Evolutionary conservation across 2,888 invertebrate genomes (phyloP).

Genomic region (Smittia sp.): DNA sequence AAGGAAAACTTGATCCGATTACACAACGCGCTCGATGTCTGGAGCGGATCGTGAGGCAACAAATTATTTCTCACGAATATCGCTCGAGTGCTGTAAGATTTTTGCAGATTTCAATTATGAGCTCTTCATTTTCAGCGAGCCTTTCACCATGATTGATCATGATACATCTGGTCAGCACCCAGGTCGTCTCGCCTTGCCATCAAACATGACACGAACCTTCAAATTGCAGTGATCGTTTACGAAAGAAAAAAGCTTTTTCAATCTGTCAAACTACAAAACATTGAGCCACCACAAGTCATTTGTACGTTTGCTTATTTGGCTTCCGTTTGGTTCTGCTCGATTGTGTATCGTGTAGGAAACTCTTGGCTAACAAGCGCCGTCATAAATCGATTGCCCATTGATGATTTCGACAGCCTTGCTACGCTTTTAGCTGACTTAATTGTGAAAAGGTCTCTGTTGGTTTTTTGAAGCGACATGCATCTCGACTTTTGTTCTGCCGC

Average conservation of each 20-base stretch:
- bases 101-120: neutral
- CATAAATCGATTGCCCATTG: neutral
- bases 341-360: neutral
- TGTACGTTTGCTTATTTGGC: neutral
- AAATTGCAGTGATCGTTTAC: neutral
- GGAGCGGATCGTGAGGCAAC: neutral
- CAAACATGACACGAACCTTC: neutral
- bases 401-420: neutral
- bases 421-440: neutral
- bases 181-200: neutral
- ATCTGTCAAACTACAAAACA: neutral
- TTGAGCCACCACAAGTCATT: neutral
- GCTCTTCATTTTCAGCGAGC: neutral
- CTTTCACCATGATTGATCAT: slow-evolving; percentile 22
- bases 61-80: neutral
- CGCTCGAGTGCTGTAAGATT: neutral
- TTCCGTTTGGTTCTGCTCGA: neutral
- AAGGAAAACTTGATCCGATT: neutral
- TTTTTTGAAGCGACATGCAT: no score
- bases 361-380: neutral
- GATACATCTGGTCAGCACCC: neutral
- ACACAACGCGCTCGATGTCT: neutral
- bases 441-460: neutral
- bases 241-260: no score
- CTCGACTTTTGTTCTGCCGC: no score